Base-by-base conservation (phyloP, 1,140 invertebrate species). In the Drosophila pruinosa region DNA sequence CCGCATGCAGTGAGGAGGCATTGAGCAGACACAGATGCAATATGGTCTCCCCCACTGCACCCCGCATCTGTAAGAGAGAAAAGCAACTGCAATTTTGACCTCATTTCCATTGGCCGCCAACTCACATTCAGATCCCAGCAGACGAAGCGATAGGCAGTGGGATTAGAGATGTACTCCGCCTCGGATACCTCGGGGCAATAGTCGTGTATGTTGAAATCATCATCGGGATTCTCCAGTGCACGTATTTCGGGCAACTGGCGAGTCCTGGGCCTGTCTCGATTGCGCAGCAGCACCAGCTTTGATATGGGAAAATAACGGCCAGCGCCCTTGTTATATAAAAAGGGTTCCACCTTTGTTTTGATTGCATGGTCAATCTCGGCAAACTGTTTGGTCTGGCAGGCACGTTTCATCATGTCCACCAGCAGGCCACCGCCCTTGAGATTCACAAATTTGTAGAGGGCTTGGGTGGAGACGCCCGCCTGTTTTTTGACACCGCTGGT, bases 41-140 rank as follows among this genome's bases (percentile, higher is more conserved):
- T 59, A 98, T 96, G 0, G 97, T 97, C 92, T 99, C 98, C 0
- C 98, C 98, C 0, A 99, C 98, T 2, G 97, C 97, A 0, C 98
- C 98, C 68, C 98, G 93, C 90, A 99, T 94, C 91, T 96, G 19
- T 1, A 64, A 45, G 0, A 21, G 2, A 31, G 3, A 41, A 2
- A 17, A 0, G 14, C 4, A 4, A 17, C n/a, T 8, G 0, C 0
- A 0, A 0, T 15, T 0, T 4, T 21, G 1, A 19, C 3, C 1
- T 15, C n/a, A n/a, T n/a, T n/a, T n/a, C n/a, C n/a, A n/a, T n/a
- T n/a, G n/a, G n/a, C n/a, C n/a, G n/a, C n/a, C n/a, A 1, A 75
- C 85, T 89, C 75, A 93, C 93, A 90, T 93, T 96, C 15, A 99
- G 89, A 91, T 96, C 95, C 98, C 98, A 99, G 90, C 97, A 99